Evolutionary conservation across 2,113 vertebrate species (phyloP).

Genomic region (Alaudala cheleensis): DNA sequence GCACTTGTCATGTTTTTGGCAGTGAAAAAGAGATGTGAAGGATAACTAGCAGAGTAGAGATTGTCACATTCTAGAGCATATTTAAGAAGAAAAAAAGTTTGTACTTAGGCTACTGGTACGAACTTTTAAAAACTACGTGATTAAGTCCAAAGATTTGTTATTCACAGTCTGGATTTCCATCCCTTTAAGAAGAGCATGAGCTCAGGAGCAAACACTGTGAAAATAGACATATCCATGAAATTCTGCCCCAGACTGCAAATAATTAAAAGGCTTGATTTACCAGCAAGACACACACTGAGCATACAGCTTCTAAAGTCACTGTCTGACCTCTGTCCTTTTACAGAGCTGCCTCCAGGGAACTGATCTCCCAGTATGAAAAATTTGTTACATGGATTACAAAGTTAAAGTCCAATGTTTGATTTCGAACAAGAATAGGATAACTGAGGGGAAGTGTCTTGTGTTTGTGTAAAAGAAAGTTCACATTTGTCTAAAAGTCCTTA

Average conservation of each 20-base stretch:
- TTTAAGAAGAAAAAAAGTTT: neutral
- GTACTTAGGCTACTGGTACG: neutral
- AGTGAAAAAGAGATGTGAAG: neutral
- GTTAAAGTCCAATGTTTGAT: neutral
- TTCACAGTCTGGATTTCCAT: neutral
- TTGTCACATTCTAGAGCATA: neutral
- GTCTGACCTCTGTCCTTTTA: neutral
- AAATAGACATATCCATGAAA: neutral
- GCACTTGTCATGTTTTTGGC: neutral
- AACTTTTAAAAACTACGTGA: neutral
- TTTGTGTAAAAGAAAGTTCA: neutral
- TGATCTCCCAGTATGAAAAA: neutral
- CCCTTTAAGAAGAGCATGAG: neutral
- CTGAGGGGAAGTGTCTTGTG: neutral
- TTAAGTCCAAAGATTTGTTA: neutral
- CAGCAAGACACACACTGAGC: neutral
- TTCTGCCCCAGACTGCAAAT: neutral
- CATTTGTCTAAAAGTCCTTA: neutral
- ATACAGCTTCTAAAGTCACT: neutral
- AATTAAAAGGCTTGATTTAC: neutral
- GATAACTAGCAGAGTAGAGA: neutral
- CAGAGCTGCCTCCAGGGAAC: neutral
- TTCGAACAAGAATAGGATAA: neutral
- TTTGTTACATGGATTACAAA: neutral
- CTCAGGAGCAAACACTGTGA: rapidly evolving